These are phyloP conservation scores for Drosophila arawakana DNA, from an alignment of 1,140 invertebrate species.

Conservation along the genomic window DNA sequence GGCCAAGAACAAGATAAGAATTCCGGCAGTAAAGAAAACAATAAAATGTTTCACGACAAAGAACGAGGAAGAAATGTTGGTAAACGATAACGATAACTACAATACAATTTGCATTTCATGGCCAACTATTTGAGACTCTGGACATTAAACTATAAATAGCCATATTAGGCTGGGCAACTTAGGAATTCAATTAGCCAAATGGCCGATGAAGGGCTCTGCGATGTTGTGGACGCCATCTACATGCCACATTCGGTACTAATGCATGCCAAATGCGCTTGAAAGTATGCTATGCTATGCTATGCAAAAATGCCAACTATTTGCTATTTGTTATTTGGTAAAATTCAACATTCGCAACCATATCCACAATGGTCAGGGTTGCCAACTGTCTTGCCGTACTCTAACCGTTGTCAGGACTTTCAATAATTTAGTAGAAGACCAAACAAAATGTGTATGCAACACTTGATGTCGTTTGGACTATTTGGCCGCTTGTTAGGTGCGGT, in stretches of 20 bases:
- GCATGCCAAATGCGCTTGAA: slow-evolving; percentile 36
- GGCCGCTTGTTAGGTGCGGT: slow-evolving; percentile 30
- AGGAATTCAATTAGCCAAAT: slow-evolving; percentile 76
- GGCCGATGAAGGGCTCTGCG: slow-evolving; percentile 20
- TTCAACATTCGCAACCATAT: background rate
- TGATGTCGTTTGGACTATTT: slow-evolving; percentile 9
- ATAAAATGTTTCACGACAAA: background rate
- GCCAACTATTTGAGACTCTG: background rate
- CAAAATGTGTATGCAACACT: slow-evolving; percentile 33
- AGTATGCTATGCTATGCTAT: slow-evolving; percentile 32
- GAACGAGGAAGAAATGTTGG: background rate
- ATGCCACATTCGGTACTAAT: slow-evolving; percentile 7
- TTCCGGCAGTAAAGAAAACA: background rate
- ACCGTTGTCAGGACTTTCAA: slow-evolving; percentile 28
- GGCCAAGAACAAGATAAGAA: background rate
- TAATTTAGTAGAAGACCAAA: slow-evolving; percentile 48
- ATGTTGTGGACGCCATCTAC: background rate
- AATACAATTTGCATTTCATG: slow-evolving; percentile 9
- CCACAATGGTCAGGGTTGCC: background rate
- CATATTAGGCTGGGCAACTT: slow-evolving; percentile 3
- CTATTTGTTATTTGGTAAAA: background rate
- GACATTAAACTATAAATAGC: slow-evolving; percentile 28
- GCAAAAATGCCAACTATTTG: slow-evolving; percentile 39
- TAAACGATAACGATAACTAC: slow-evolving; percentile 8
- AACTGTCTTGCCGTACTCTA: background rate